Conservation (phyloP, 2,888 invertebrate genomes). For the Nematopogon swammerdamellus region DNA sequence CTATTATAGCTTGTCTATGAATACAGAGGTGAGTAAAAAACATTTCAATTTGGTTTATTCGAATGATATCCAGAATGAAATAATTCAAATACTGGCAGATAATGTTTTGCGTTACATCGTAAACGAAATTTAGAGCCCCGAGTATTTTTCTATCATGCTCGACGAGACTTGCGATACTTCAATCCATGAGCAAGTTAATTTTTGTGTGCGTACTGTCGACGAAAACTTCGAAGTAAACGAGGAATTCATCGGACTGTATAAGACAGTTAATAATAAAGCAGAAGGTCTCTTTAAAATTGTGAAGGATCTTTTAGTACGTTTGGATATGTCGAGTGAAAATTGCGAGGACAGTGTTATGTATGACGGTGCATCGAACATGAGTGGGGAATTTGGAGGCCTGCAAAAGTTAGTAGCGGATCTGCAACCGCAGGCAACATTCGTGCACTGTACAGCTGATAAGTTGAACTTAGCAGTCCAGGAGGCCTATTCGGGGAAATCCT, state of each 20-base stretch:
- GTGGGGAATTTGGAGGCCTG: neutral
- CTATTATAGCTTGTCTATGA: no score
- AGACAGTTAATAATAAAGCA: neutral
- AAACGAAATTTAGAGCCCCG: neutral
- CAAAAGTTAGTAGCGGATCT: neutral
- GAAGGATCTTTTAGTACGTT: no score
- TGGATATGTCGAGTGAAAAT: neutral
- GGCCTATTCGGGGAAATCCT: no score
- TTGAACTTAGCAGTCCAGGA: no score
- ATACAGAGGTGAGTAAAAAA: no score
- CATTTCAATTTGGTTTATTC: no score
- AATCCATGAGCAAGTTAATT: neutral
- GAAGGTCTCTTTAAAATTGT: neutral
- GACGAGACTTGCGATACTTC: no score
- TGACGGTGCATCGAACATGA: neutral
- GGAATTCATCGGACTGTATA: neutral
- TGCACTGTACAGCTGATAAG: neutral
- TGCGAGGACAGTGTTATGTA: neutral
- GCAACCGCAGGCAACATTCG: neutral
- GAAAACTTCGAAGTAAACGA: neutral
- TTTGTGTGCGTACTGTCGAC: neutral
- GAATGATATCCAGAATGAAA: no score
- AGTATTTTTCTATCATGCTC: no score
- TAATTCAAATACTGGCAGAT: no score
- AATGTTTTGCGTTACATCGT: no score